Percentiles rank a stretch among this genome's conserved stretches.
Evolutionary conservation across 2,888 invertebrate species (phyloP).

Genomic region (Brachyopa scutellaris): DNA sequence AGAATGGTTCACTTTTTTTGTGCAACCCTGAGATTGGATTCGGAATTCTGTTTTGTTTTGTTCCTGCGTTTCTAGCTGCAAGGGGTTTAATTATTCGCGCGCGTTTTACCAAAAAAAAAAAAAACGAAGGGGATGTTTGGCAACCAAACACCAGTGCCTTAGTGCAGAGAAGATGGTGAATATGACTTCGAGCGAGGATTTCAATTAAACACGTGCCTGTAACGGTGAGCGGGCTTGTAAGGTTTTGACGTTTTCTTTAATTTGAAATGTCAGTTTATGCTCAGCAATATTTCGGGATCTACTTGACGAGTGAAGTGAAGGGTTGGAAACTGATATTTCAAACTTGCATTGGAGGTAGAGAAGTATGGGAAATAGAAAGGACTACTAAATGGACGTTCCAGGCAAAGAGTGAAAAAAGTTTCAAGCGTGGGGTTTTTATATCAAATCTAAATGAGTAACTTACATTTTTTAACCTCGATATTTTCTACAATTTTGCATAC

Average conservation of each 20-base stretch:
- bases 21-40: slow-evolving; percentile 16
- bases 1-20: slow-evolving; percentile 1
- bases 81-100: slow-evolving; percentile 58
- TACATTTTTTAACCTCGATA: too few relatives aligned
- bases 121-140: slow-evolving; percentile 34
- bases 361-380: too few relatives aligned
- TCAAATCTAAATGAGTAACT: too few relatives aligned
- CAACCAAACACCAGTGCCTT: slow-evolving; percentile 51
- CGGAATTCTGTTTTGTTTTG: background rate
- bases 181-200: slow-evolving; percentile 51
- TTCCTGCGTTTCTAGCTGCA: slow-evolving; percentile 3
- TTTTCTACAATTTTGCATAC: too few relatives aligned
- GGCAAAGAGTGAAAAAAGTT: too few relatives aligned
- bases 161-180: slow-evolving; percentile 20
- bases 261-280: slow-evolving; percentile 43
- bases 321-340: slow-evolving; percentile 11
- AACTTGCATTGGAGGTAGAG: too few relatives aligned
- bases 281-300: slow-evolving; percentile 6
- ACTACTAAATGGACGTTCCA: too few relatives aligned
- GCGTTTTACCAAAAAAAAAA: slow-evolving; percentile 5
- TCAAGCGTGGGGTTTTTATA: too few relatives aligned
- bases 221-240: slow-evolving; percentile 33
- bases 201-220: slow-evolving; percentile 57
- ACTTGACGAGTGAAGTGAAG: background rate
- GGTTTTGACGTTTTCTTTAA: slow-evolving; percentile 56